Evolutionary conservation across 2,888 invertebrate species (phyloP).

Genomic region (Neoaliturus tenellus): DNA sequence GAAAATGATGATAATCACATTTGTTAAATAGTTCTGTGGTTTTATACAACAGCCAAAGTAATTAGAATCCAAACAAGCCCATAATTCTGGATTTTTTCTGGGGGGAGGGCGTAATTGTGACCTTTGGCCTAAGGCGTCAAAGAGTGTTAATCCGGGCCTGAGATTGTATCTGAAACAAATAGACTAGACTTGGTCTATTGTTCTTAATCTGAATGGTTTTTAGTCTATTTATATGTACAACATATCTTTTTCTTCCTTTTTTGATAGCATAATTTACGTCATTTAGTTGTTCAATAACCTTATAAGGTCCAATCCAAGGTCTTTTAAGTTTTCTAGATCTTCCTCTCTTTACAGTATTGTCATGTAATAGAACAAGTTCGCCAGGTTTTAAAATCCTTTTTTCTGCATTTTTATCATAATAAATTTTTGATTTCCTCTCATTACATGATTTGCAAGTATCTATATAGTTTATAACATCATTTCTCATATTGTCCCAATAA

Average conservation of each 20-base stretch:
- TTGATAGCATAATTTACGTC: slow-evolving; percentile 23
- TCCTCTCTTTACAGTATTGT: slow-evolving; percentile 36
- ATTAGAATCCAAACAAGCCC: too few relatives aligned
- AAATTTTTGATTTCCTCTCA: background rate
- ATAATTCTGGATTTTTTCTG: too few relatives aligned
- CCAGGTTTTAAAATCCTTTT: background rate
- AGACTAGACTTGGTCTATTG: slow-evolving; percentile 2
- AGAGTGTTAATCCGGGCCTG: too few relatives aligned
- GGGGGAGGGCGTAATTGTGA: too few relatives aligned
- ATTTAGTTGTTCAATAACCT: background rate
- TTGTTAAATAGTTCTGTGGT: too few relatives aligned
- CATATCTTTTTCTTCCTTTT: slow-evolving; percentile 1
- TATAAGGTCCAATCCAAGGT: slow-evolving; percentile 41
- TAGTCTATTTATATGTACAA: slow-evolving; percentile 28
- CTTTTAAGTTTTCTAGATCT: slow-evolving; percentile 29
- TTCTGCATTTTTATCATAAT: slow-evolving; percentile 21
- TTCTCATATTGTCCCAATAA: background rate
- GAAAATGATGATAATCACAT: too few relatives aligned
- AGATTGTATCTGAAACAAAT: background rate
- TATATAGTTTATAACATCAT: background rate
- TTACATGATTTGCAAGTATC: background rate
- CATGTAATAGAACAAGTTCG: slow-evolving; percentile 11
- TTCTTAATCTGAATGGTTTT: background rate
- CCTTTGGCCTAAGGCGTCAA: too few relatives aligned
- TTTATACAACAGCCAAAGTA: too few relatives aligned